Percentiles rank a stretch among this genome's conserved stretches.
phyloP scores from a whole-genome alignment of 2,888 invertebrate species.

The Entomobrya multifasciata region DNA sequence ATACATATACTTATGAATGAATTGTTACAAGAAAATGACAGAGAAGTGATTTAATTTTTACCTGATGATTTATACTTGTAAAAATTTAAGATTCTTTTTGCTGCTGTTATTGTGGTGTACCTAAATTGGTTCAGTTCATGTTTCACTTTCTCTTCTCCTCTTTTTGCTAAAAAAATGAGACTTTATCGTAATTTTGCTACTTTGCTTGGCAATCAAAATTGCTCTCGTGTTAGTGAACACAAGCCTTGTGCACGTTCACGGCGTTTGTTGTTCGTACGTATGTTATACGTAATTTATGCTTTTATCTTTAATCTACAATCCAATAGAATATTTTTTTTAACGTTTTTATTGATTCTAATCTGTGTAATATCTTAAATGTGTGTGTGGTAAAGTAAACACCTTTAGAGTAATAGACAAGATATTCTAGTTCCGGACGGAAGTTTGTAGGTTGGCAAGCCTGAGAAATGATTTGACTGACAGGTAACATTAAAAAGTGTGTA shows the following conservation, averaged over 20 bases:
- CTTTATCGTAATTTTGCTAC: background rate
- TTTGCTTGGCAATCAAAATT: background rate
- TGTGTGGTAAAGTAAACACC: slow-evolving; percentile 4
- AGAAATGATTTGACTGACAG: slow-evolving; percentile 36
- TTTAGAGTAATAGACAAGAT: slow-evolving; percentile 1
- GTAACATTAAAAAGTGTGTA: background rate
- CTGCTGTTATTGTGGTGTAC: background rate
- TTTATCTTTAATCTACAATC: slow-evolving; percentile 22
- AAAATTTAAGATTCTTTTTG: slow-evolving; percentile 9
- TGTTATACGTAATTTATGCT: slow-evolving; percentile 14
- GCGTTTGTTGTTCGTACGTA: background rate
- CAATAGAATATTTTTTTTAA: background rate
- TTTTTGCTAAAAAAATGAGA: background rate
- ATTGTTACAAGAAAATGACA: slow-evolving; percentile 48
- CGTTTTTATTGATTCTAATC: slow-evolving; percentile 40
- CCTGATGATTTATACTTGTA: background rate
- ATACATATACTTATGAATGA: slow-evolving; percentile 12
- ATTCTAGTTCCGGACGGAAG: slow-evolving; percentile 68
- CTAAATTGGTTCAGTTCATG: slow-evolving; percentile 42
- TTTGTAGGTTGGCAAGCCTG: background rate
- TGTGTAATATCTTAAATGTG: background rate
- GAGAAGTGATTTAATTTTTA: slow-evolving; percentile 67
- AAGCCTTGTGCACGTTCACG: no score
- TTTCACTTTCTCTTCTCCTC: slow-evolving; percentile 42
- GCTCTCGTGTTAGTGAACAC: background rate